Base-by-base conservation (phyloP, 2,797 vertebrate species). In the Xerus rutilus region DNA sequence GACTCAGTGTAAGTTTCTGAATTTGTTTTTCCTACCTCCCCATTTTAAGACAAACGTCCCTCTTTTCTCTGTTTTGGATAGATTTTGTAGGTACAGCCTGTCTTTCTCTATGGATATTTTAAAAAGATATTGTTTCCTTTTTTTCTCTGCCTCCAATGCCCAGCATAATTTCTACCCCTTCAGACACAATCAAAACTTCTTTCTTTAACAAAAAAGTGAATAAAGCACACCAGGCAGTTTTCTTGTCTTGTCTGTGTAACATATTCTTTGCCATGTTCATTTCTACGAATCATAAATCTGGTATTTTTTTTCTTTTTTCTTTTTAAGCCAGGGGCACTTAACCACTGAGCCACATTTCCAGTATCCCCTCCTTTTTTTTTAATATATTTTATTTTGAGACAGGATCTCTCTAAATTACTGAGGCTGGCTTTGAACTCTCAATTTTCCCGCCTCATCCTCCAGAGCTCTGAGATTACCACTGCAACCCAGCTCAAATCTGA, bases 271-370 rank as follows among this genome's bases (percentile, higher is more conserved):
- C 25, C 45, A 20, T 79, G 64, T 23, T 32, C 25, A 86, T 30
- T 35, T 82, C 49, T 90, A 77, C 8, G n/a, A 45, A 74, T 78
- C 64, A 94, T 79, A 95, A 81, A 78, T 49, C 30, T 79, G 82
- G 0, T 18, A 17, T 57, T 20, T 54, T 17, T 57, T 18, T 57
- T 21, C 2, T 20, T 18, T 57, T 52, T 52, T 52, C 15, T 52
- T 52, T 52, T 14, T 52, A 57, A 57, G 18, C 54, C 54, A 57
- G 54, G 54, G 20, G 6, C 7, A 8, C 1, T 57, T 57, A 57
- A 21, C 7, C 54, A 57, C 18, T 57, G 54, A 7, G 18, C 54
- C 54, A 57, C 54, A 57, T 20, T 18, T 6, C 17, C 18, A 57
- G 54, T 5, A 18, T 14, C 39, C 39, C 39, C 39, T 39, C 39